Evolutionary conservation across 2,888 invertebrate genomes (phyloP).

Genomic region (Oscheius myriophilus): DNA sequence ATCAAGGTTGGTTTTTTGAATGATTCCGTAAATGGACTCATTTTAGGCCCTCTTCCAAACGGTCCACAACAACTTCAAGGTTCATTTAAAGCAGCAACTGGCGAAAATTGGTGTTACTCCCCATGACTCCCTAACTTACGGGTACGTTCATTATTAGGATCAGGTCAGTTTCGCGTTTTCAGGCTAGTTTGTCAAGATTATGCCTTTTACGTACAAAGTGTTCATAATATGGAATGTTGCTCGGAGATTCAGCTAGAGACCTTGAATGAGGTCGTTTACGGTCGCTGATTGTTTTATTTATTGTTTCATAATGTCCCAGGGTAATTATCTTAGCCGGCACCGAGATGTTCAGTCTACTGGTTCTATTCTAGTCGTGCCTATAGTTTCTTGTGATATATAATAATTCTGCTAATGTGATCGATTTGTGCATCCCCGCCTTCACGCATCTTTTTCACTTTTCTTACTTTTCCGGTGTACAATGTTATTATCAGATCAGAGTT

Average conservation of each 20-base stretch:
- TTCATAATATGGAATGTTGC: constrained; percentile 49
- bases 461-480: too few species aligned
- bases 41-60: constrained; percentile 55
- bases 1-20: constrained; percentile 25
- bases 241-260: constrained; percentile 46
- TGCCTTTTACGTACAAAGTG: constrained; percentile 46
- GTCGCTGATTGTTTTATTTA: constrained; percentile 3
- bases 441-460: too few species aligned
- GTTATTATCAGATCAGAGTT: too few species aligned
- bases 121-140: constrained; percentile 65
- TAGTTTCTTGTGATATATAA: too few species aligned
- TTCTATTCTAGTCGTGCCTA: too few species aligned
- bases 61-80: constrained; percentile 67
- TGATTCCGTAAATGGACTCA: neutral
- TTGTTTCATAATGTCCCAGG: too few species aligned
- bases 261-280: constrained; percentile 39
- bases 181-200: constrained; percentile 56
- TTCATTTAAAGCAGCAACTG: constrained; percentile 55
- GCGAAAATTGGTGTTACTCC: constrained; percentile 60
- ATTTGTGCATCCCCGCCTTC: too few species aligned
- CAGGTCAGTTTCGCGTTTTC: constrained; percentile 15
- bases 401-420: too few species aligned
- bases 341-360: too few species aligned
- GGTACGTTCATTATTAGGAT: constrained; percentile 38
- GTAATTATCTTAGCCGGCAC: too few species aligned